These are phyloP conservation scores for Trypoxylon attenuatum DNA, from an alignment of 2,888 invertebrate species.

Conservation along the genomic window DNA sequence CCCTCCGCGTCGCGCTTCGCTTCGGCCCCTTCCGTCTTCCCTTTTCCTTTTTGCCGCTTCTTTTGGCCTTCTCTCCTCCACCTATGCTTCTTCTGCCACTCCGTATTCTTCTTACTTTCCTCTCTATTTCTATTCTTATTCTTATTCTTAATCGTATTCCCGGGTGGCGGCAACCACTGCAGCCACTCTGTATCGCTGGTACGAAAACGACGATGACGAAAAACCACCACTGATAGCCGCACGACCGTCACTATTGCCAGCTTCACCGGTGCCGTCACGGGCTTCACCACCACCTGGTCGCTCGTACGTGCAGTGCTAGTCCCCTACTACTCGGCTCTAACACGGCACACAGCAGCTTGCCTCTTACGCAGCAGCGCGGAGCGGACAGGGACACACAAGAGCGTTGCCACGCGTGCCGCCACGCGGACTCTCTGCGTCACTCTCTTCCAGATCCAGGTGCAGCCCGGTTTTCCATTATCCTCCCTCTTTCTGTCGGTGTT, in stretches of 20 bases:
- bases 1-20: slow-evolving; percentile 45
- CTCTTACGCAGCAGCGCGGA: neutral
- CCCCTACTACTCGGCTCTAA: slow-evolving; percentile 5
- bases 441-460: slow-evolving; percentile 42
- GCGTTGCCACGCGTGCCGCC: slow-evolving; percentile 13
- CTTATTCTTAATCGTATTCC: too few species aligned
- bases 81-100: slow-evolving; percentile 36
- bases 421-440: neutral
- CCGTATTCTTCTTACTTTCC: too few species aligned
- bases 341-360: neutral
- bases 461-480: slow-evolving; percentile 11
- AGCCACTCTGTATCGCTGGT: slow-evolving; percentile 15
- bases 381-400: neutral
- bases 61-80: neutral
- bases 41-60: slow-evolving; percentile 16
- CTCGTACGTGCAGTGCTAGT: slow-evolving; percentile 6
- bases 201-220: too few species aligned
- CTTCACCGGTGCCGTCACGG: slow-evolving; percentile 36
- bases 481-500: neutral
- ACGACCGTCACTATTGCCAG: slow-evolving; percentile 30
- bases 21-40: slow-evolving; percentile 28
- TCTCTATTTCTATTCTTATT: too few species aligned
- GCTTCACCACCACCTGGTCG: slow-evolving; percentile 38
- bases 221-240: slow-evolving; percentile 25
- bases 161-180: too few species aligned